Evolutionary conservation across 1,140 invertebrate genomes (phyloP), one percentile per base, ranked within the genome.

Genomic region (Drosophila nigromelanica): DNA sequence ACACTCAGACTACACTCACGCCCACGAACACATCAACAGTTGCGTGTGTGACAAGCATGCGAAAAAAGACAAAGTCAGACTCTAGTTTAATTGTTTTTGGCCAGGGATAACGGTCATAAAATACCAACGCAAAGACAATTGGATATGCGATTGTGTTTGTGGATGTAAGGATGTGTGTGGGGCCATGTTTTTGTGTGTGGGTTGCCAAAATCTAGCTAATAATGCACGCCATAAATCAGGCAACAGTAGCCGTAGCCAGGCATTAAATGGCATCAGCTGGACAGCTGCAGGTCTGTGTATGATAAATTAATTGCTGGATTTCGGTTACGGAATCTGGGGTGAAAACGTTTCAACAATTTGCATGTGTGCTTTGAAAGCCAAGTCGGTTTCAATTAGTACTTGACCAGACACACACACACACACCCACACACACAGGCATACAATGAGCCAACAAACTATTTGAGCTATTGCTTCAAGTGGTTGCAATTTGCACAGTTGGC

Each of bases 141-240:
- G 27, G 51, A 58, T 0, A 5, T 24, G 30, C 12, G 35, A n/a
- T n/a, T 42, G 21, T 47, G 5, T 39, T 8, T 5, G 43, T 7
- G 33, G n/a, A n/a, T n/a, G n/a, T n/a, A n/a, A n/a, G n/a, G n/a
- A n/a, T n/a, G 15, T 58, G 52, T 56, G 18, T 21, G 24, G 1
- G 7, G 21, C 21, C 21, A 24, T 27, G 27, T 27, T 33, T 12
- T 24, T 43, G 30, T 54, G 75, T 59, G 66, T 77, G 79, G 47
- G 63, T 50, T 50, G 27, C 64, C 64, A 24, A 51, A 68, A 55
- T 67, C 61, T 37, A 76, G 64, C 83, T 71, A 87, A 87, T 87
- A 87, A 89, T 83, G 73, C 47, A 24, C 61, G 73, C 73, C 73
- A 87, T 87, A 87, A 87, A 87, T 87, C 83, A 87, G 68, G 72